A percentile compares a stretch with the other conserved stretches of the same genome.
phyloP scores from a whole-genome alignment of 2,797 vertebrate genomes.

The Rhincodon typus region DNA sequence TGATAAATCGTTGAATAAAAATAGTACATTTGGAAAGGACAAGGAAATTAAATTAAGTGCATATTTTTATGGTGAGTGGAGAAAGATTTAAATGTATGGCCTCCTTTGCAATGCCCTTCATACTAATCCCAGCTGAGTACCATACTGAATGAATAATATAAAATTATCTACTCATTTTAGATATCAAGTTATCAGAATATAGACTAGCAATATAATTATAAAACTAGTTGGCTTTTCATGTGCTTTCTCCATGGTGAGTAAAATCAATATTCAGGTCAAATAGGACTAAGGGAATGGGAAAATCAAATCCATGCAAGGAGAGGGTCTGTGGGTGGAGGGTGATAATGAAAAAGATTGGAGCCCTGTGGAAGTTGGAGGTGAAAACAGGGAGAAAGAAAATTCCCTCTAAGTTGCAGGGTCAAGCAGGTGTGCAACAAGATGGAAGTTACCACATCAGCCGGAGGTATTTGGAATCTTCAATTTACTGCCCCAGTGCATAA shows the following conservation, averaged over 20 bases:
- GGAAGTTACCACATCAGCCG: background rate
- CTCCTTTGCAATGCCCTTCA: background rate
- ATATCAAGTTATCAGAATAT: background rate
- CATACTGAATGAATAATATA: background rate
- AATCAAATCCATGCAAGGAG: background rate
- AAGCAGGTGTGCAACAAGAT: background rate
- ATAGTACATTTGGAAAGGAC: background rate
- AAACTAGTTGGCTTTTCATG: background rate
- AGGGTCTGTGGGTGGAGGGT: background rate
- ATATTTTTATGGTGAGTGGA: background rate
- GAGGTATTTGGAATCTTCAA: background rate
- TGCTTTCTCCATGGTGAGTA: background rate
- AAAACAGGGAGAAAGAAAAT: background rate
- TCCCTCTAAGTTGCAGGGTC: too few species aligned
- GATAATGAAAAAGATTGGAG: background rate
- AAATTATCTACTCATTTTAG: too few species aligned
- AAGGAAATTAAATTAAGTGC: background rate
- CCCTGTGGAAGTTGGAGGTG: background rate
- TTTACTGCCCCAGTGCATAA: background rate
- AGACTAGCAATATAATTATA: background rate
- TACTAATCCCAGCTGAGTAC: background rate
- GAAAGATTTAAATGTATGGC: too few species aligned
- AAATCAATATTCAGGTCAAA: background rate
- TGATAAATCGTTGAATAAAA: background rate
- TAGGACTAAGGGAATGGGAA: background rate